Conservation (phyloP, 1,140 invertebrate genomes). For the Anastrepha obliqua region DNA sequence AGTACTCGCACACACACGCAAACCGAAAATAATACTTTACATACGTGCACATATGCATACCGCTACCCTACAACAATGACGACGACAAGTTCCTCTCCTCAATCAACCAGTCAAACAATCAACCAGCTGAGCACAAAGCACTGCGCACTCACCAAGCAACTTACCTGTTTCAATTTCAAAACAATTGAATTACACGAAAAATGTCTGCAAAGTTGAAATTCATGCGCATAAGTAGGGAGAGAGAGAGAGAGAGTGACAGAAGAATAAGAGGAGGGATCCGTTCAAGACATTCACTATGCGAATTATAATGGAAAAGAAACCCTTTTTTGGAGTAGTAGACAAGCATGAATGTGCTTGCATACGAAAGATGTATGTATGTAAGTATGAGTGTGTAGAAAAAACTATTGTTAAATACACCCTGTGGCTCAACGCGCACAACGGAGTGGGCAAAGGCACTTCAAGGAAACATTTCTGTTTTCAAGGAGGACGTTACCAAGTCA, state of each 20-base stretch:
- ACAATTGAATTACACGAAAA: conserved; percentile 2
- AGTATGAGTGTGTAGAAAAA: not conserved
- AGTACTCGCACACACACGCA: no score
- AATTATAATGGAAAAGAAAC: conserved; percentile 44
- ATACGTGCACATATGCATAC: not conserved
- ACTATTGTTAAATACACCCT: conserved; percentile 34
- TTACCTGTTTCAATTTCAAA: conserved; percentile 49
- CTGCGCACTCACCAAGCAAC: conserved; percentile 25
- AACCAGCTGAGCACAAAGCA: conserved; percentile 37
- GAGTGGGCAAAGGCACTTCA: conserved; percentile 21
- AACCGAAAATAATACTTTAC: no score
- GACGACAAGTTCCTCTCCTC: conserved; percentile 34
- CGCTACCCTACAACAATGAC: conserved; percentile 42
- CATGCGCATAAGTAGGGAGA: not conserved
- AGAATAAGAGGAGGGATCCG: not conserved
- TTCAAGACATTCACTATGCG: conserved; percentile 26
- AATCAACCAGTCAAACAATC: conserved; percentile 27
- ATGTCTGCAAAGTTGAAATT: not conserved
- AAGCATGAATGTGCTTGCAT: conserved; percentile 9
- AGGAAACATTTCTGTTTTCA: not conserved
- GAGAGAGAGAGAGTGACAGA: not conserved
- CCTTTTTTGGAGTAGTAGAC: conserved; percentile 36
- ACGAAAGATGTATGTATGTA: not conserved
- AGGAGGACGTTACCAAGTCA: conserved; percentile 69
- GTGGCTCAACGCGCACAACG: not conserved